These are phyloP conservation scores for Diadumene lineata DNA, from an alignment of 92 coral and sea anemone genomes.

Conservation along the genomic window DNA sequence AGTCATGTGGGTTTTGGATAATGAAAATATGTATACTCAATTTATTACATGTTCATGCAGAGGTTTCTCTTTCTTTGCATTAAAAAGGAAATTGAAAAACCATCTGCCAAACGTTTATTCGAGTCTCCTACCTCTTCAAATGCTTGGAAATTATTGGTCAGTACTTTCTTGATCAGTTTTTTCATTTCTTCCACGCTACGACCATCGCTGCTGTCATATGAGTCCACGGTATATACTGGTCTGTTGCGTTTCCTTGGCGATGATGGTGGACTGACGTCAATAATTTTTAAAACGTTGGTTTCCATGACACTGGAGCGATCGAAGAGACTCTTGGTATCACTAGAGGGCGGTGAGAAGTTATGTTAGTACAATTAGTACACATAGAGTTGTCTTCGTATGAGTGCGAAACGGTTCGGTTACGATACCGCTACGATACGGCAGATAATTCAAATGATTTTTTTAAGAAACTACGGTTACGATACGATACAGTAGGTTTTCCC, in stretches of 20 bases:
- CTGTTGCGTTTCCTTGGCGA: slow-evolving; percentile 83
- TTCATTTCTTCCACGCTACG: slow-evolving; percentile 87
- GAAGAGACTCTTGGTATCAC: slow-evolving; percentile 88
- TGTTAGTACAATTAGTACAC: background rate
- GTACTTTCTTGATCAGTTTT: slow-evolving; percentile 53
- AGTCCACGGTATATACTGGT: slow-evolving; percentile 82
- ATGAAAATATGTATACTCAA: too few species aligned
- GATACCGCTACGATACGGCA: too few species aligned
- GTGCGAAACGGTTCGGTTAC: too few species aligned
- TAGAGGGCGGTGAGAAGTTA: slow-evolving; percentile 6
- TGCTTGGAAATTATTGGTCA: slow-evolving; percentile 68
- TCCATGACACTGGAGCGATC: slow-evolving; percentile 80
- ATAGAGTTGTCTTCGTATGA: too few species aligned
- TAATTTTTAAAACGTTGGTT: slow-evolving; percentile 52
- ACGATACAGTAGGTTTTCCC: too few species aligned
- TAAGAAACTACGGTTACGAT: too few species aligned
- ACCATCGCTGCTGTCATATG: slow-evolving; percentile 80
- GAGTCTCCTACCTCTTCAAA: slow-evolving; percentile 87
- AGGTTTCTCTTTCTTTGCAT: too few species aligned
- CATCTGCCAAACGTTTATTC: background rate
- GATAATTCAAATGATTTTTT: too few species aligned
- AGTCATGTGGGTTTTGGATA: too few species aligned
- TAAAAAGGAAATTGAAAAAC: background rate
- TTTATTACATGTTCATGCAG: too few species aligned
- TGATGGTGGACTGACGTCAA: slow-evolving; percentile 68